Conservation (phyloP, 1,140 invertebrate species). For the Scylla paramamosain region DNA sequence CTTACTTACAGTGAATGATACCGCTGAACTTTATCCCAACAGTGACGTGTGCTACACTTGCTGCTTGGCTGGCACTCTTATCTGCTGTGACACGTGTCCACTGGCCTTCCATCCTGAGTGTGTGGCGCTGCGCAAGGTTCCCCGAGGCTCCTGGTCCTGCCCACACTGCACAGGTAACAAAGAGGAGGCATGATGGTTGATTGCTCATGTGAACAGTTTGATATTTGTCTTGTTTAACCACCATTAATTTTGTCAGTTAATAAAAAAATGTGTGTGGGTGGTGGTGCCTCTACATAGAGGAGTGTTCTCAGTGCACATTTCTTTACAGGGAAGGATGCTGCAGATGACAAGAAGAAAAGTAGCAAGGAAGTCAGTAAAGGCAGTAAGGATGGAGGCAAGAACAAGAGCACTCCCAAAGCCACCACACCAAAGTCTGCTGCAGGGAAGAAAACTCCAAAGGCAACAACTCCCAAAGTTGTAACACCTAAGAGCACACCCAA, state of each 20-base stretch:
- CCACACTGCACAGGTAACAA: conserved; percentile 58
- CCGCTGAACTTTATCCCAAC: neutral
- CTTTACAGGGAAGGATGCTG: conserved; percentile 45
- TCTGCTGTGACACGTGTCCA: conserved; percentile 71
- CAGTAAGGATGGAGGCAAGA: conserved; percentile 40
- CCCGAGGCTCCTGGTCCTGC: conserved; percentile 71
- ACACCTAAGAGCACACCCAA: conserved; percentile 51
- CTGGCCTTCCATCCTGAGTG: conserved; percentile 69
- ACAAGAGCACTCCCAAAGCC: conserved; percentile 43
- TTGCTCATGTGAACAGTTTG: no score
- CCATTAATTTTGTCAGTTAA: no score
- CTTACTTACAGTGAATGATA: no score
- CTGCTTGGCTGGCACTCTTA: conserved; percentile 45
- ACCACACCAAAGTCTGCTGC: neutral
- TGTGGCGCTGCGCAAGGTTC: conserved; percentile 67
- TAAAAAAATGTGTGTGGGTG: no score
- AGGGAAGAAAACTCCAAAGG: conserved; percentile 48
- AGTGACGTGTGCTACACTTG: conserved; percentile 52
- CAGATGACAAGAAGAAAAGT: conserved; percentile 50
- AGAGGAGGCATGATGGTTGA: neutral
- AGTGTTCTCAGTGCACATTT: neutral
- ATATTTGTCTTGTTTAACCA: no score
- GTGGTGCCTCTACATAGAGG: no score
- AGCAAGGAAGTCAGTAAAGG: conserved; percentile 30
- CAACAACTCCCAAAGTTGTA: neutral